A percentile compares a stretch with the other conserved stretches of the same genome.
These are phyloP conservation scores for Bombus polaris DNA, from an alignment of 1,140 invertebrate species.

Conservation along the genomic window DNA sequence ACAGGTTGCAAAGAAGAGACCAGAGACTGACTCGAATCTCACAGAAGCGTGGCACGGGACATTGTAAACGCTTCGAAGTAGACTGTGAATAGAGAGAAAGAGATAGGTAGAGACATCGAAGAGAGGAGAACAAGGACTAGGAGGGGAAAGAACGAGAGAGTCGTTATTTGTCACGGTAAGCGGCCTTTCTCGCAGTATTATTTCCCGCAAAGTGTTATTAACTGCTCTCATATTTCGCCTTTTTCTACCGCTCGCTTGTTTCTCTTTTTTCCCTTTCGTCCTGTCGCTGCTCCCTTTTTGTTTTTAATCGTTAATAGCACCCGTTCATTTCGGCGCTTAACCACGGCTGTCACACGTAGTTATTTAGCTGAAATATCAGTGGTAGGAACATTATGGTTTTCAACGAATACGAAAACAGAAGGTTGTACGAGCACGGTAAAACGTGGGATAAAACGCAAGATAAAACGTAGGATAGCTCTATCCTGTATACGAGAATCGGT, in stretches of 20 bases:
- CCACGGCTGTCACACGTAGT: conserved; percentile 70
- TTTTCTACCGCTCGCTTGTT: conserved; percentile 77
- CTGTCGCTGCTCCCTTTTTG: conserved; percentile 68
- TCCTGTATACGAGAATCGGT: neutral
- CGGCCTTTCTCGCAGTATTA: conserved; percentile 83
- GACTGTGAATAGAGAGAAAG: conserved; percentile 44
- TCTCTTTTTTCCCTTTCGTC: conserved; percentile 69
- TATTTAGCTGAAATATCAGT: conserved; percentile 77
- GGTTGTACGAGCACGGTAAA: neutral
- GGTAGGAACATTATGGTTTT: conserved; percentile 56
- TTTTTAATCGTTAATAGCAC: conserved; percentile 80
- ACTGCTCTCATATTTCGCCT: conserved; percentile 82
- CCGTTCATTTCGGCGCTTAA: conserved; percentile 76
- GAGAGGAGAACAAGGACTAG: conserved; percentile 56
- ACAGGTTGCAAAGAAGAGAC: neutral
- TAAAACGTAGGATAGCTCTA: neutral
- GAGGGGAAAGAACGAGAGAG: conserved; percentile 67
- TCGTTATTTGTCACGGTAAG: conserved; percentile 82
- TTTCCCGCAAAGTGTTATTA: conserved; percentile 83
- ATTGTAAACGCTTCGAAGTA: conserved; percentile 71
- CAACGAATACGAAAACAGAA: conserved; percentile 28
- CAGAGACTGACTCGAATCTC: neutral
- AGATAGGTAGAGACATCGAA: conserved; percentile 49
- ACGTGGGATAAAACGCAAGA: neutral
- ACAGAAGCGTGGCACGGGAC: conserved; percentile 65